Base-by-base conservation (phyloP, 2,797 vertebrate genomes). In the Acanthurus leucopareius region DNA sequence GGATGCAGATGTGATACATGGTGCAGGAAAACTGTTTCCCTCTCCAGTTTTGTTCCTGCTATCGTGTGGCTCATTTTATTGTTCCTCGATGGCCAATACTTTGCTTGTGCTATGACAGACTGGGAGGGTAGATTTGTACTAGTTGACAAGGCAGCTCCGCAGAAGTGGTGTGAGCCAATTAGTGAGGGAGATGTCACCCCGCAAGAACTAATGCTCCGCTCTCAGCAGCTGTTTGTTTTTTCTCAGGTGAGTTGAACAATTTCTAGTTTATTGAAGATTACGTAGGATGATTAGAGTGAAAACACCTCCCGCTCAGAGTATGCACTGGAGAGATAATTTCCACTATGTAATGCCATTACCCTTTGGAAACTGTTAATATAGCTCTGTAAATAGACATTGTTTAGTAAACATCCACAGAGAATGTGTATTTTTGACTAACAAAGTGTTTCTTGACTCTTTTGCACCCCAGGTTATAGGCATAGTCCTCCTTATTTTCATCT, bases 51-150 rank as follows among this genome's bases (percentile, higher is more conserved):
- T 6, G 91, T 95, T 44, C 94, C 94, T 5, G 94, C 94, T 13
- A 76, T 95, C 63, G 93, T 95, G 73, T 95, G 94, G 94, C 84
- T 95, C 69, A 95, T 95, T 64, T 79, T 95, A 91, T 84, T 96
- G 82, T 95, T 95, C 88, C 92, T 95, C 69, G 94, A 95, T 35
- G 95, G 94, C 77, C 94, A 94, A 73, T 95, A 95, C 89, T 95
- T 95, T 83, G 95, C 94, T 56, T 96, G 95, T 65, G 95, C 94
- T 73, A 94, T 94, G 95, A 95, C 93, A 85, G 91, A 93, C 91
- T 95, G 94, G 93, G 92, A 94, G 82, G 95, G 95, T 32, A 91
- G 94, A 75, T 95, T 94, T 86, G 94, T 96, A 81, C 81, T 94
- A 25, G 94, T 95, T 75, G 95, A 95, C 84, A 95, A 94, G 85